Evolutionary conservation across 2,113 vertebrate species (phyloP), one percentile per base, ranked within the genome.

Genomic region (Peromyscus leucopus): DNA sequence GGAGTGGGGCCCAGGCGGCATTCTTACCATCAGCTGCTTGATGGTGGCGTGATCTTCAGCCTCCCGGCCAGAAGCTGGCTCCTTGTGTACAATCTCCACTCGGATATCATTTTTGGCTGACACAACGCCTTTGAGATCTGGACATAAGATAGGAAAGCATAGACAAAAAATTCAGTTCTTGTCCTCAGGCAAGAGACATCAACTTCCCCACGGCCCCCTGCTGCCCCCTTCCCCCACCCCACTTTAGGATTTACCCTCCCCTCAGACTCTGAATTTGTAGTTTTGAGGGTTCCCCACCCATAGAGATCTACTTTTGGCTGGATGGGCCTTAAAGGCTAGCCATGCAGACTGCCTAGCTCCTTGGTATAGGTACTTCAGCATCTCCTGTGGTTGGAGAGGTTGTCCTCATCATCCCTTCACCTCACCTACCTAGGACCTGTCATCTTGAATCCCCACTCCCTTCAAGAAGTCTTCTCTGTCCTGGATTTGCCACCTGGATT

Each of bases 41-140:
- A 99, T 99, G 95, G 99, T 99, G 10, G 99, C 98, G 97, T 99
- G 99, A 17, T 99, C 99, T 94, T 99, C 99, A 0, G 98, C 98
- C 79, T 99, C 99, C 55, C 99, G 98, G 7, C 99, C 99, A 0
- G 99, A 98, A 22, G 99, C 98, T 3, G 99, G 99, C 97, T 99
- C 99, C 98, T 99, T 99, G 98, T 99, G 99, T 0, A 99, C 99
- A 17, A 99, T 99, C 98, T 99, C 99, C 90, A 99, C 99, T 0
- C 99, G 99, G 98, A 99, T 99, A n/a, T 99, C 99, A 7, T 99
- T 99, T 98, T 99, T 99, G 95, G 99, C 99, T 0, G 99, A 99
- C 59, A 99, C 99, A 3, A 99, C 99, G 2, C 99, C 99, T 98
- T 99, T 99, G 74, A 99, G 99, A 98, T 99, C 99, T 99, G 98